Base-by-base conservation (phyloP, 2,113 vertebrate genomes). In the Pachyramphus minor region DNA sequence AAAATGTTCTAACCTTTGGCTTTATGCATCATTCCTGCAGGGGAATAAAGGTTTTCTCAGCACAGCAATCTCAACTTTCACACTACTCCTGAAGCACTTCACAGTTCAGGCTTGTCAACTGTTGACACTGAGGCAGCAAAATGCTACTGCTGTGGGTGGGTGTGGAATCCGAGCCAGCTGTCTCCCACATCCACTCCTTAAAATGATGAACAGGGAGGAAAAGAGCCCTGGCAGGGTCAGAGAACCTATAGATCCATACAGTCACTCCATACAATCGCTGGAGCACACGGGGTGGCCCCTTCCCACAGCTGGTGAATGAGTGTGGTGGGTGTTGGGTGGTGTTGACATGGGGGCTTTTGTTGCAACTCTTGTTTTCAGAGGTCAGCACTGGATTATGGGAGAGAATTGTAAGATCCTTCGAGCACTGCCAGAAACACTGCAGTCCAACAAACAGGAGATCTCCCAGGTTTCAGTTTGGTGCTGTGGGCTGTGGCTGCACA, bases 111-210 rank as follows among this genome's bases (percentile, higher is more conserved):
- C 75, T 93, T 68, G 87, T 84, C 84, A 94, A 13, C 91, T 49
- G 27, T 44, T 94, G 94, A 94, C 90, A 90, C 45, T 1, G 33
- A 89, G 71, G 91, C 89, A 89, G 87, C 58, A 95, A 95, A 92
- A 95, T 39, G 59, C 78, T 94, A 25, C 58, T 30, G 39, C 12
- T 66, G 93, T 90, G 96, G 89, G 95, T 81, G 93, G 68, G 68
- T 89, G 76, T 68, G 86, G 80, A 95, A 83, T 87, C 25, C 39
- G 42, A 91, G 62, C 74, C 78, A 95, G 87, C 90, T 94, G 84
- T 69, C 94, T 77, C 91, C 93, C 72, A 93, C 82, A 83, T 79
- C 89, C 82, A 80, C 87, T 52, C 42, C 45, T 66, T 9, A 23
- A 85, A 73, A 55, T 50, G 50, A 91, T 47, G 59, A 64, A 28